Evolutionary conservation across 2,797 vertebrate species (phyloP), one percentile per base, ranked within the genome.

Genomic region (Pitangus sulphuratus): DNA sequence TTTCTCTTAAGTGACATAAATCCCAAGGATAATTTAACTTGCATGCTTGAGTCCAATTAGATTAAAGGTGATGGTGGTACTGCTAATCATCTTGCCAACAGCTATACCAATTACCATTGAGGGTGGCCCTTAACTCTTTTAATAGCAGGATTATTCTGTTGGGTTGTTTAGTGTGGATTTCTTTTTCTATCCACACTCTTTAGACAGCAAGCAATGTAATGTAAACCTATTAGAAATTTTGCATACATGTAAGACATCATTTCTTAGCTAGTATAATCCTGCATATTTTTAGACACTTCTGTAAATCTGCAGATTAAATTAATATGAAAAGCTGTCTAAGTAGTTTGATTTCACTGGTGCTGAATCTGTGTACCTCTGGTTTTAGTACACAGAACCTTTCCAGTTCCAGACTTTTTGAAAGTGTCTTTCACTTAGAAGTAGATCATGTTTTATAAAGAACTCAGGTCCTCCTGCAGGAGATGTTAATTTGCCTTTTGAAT

Each of bases 1-100:
- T 97, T 95, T 86, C 66, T 75, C 35, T 62, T 79, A 89, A 94
- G 71, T 80, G 60, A 82, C 60, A 91, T 54, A 91, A 96, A 96
- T 92, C 42, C 88, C 47, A 26, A 45, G 14, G n/a, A 88, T 53
- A 92, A 88, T 82, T 94, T 90, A 84, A 82, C 56, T 75, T 89
- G 35, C 18, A 56, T 51, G 26, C n/a, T 10, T 71, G 71, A 81
- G 44, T 86, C 33, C 15, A 12, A 69, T 92, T 90, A 61, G 42
- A 65, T n/a, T 82, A 84, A 75, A 89, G 10, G 8, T 85, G 40
- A 11, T 79, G 53, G 45, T 3, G 4, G 12, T 79, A 37, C 22
- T 51, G 69, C 35, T 82, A 74, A 85, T 47, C 28, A 39, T 58
- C 24, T 62, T 84, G 40, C 61, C 65, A 90, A 71, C 53, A 86